Evolutionary conservation across 2,797 vertebrate species (phyloP).

Genomic region (Amphiprion clarkii): DNA sequence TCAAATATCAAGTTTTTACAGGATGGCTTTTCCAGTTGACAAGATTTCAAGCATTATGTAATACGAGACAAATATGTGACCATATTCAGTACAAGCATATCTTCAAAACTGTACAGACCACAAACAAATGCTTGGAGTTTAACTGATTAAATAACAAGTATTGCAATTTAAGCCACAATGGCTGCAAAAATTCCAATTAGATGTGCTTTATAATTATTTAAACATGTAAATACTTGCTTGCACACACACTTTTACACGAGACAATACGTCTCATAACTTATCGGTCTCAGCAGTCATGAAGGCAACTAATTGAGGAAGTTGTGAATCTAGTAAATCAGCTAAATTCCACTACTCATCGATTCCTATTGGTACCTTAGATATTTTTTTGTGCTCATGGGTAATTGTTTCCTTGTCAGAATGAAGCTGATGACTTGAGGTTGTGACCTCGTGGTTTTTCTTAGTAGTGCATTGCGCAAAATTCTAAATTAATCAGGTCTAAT

Average conservation of each 20-base stretch:
- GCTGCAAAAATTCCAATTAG: not conserved
- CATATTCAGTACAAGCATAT: not conserved
- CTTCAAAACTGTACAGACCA: not conserved
- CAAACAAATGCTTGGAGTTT: too few relatives aligned
- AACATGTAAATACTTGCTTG: too few relatives aligned
- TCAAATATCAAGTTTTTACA: not conserved
- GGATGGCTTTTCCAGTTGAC: not conserved
- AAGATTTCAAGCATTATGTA: not conserved
- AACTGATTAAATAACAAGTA: not conserved
- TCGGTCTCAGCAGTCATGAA: too few relatives aligned
- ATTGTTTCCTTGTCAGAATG: not conserved
- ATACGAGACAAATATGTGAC: too few relatives aligned
- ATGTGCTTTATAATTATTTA: too few relatives aligned
- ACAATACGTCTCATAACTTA: too few relatives aligned
- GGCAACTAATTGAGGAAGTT: too few relatives aligned
- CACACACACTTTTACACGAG: too few relatives aligned
- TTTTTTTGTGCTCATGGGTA: not conserved
- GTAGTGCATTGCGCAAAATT: slow-evolving; percentile 11
- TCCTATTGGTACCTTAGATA: not conserved
- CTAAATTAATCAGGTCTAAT: slow-evolving; percentile 6
- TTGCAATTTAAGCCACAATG: not conserved
- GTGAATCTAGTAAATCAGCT: too few relatives aligned
- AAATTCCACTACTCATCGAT: too few relatives aligned
- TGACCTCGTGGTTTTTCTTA: not conserved
- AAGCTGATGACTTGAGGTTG: not conserved